phyloP scores from a whole-genome alignment of 2,797 vertebrate species.

The Chiroxiphia lanceolata region DNA sequence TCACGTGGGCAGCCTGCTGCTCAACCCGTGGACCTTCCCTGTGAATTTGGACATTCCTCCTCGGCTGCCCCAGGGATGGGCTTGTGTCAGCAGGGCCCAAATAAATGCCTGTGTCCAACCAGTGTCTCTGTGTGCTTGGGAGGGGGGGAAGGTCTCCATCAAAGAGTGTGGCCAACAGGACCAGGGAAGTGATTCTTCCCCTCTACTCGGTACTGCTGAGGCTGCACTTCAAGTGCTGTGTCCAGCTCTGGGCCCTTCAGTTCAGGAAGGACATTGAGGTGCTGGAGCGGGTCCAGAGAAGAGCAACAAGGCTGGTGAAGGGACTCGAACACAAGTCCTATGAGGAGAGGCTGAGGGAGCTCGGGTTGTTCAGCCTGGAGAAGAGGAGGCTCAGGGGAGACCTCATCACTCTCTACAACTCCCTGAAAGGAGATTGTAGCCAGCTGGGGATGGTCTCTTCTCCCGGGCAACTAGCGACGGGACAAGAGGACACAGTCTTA shows the following conservation, averaged over 20 bases:
- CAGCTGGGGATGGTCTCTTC: not conserved
- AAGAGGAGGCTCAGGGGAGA: not conserved
- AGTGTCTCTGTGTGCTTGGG: not conserved
- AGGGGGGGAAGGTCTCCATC: not conserved
- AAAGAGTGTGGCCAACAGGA: not conserved
- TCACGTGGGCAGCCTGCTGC: not conserved
- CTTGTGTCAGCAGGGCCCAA: not conserved
- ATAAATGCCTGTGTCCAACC: not conserved
- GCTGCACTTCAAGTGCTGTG: not conserved
- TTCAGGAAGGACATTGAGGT: not conserved
- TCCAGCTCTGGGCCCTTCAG: not conserved
- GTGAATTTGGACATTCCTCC: not conserved
- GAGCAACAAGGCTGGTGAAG: accelerated
- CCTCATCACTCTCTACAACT: not conserved
- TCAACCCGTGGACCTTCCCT: not conserved
- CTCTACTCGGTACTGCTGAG: not conserved
- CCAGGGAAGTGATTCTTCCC: not conserved
- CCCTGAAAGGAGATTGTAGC: too few species aligned
- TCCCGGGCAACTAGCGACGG: not conserved
- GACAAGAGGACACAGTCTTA: not conserved
- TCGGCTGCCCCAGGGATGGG: not conserved
- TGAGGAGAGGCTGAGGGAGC: too few species aligned
- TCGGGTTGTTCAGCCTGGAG: not conserved
- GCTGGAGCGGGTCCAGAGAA: not conserved
- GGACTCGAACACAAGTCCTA: not conserved